Evolutionary conservation across 2,113 vertebrate species (phyloP), one percentile per base, ranked within the genome.

Genomic region (Neomonachus schauinslandi): DNA sequence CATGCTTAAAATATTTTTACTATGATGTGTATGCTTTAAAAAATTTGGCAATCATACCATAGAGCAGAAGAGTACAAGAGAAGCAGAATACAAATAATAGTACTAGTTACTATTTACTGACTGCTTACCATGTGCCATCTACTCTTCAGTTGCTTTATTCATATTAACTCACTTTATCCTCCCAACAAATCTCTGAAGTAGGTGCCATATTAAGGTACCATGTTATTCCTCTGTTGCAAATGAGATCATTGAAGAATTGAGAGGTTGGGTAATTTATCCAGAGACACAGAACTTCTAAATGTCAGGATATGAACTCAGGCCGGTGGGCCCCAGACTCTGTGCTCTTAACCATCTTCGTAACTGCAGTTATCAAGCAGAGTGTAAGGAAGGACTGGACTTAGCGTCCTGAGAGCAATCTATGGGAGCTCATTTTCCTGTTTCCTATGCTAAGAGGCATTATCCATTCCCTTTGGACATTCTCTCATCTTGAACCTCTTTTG

Each of bases 1-100:
- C 74, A 49, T 89, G 31, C 71, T 95, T 49, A 76, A 91, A 84
- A 61, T 93, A 76, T 85, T 93, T 96, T 92, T 85, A 87, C 31
- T 61, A 13, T 42, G n/a, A 65, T 61, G 2, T 86, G 71, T 21
- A 49, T 55, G 51, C 77, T 81, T 91, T 93, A 0, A 33, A 83
- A 94, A 36, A 9, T 65, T 55, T 87, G 39, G 6, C 46, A 85
- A 55, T 42, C 39, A 49, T 24, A 67, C 74, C 76, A 31, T 19
- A 80, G n/a, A 69, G 33, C 67, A 69, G 16, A 18, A 69, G 67
- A 69, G 67, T 69, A n/a, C 16, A n/a, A 69, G 3, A 36, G 67
- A 83, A 94, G 5, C 4, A 77, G 51, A 46, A 80, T 31, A 72
- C 53, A 80, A 94, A 51, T n/a, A 86, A 81, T 71, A 24, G 13